Conservation (phyloP, 2,113 vertebrate species). For the Salvelinus namaycush region DNA sequence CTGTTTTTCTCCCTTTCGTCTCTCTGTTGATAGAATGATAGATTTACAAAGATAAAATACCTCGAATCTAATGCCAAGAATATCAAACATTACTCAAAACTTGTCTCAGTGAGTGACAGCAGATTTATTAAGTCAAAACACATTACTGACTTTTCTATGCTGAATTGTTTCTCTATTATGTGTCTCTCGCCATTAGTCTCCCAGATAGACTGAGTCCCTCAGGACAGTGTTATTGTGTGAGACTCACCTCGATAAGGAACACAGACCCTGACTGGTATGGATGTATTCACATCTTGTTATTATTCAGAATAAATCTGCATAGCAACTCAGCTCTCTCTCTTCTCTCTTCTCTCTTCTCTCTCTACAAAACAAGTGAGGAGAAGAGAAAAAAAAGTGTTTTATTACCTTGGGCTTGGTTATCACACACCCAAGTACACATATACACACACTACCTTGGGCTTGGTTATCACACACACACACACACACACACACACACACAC, state of each 20-base stretch:
- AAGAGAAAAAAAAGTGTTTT: conserved; percentile 5
- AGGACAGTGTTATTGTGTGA: not conserved
- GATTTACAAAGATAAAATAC: not conserved
- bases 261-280: not conserved
- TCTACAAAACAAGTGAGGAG: not conserved
- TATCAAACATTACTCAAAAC: not conserved
- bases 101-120: no score
- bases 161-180: no score
- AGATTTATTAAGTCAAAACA: no score
- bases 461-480: no score
- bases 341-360: conserved; percentile 7
- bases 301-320: conserved; percentile 53
- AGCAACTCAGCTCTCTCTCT: conserved; percentile 18
- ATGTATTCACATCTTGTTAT: conserved; percentile 15
- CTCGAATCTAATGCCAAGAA: not conserved
- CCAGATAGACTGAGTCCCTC: no score
- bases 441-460: no score
- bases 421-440: not conserved
- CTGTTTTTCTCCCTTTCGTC: not conserved
- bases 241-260: not conserved
- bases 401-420: conserved; percentile 33
- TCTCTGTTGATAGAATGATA: not conserved
- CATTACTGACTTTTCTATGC: no score
- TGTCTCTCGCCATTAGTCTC: no score
- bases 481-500: not conserved